A percentile compares a stretch with the other conserved stretches of the same genome.
Evolutionary conservation across 2,888 invertebrate species (phyloP).

Genomic region (Dysmachus trigonus): DNA sequence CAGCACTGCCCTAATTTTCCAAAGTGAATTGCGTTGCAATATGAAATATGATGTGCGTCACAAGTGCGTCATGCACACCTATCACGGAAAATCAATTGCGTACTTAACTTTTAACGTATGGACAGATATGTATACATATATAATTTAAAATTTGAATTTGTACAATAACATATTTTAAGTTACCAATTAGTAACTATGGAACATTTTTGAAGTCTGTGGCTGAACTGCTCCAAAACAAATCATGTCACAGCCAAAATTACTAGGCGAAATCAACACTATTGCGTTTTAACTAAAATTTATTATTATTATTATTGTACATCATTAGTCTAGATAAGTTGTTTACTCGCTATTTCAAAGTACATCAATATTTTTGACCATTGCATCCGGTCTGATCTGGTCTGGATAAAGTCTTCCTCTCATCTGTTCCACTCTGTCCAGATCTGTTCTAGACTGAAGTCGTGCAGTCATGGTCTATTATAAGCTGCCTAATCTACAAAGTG

Average conservation of each 20-base stretch:
- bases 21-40: background rate
- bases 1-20: no score
- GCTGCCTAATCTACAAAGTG: background rate
- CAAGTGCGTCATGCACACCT: background rate
- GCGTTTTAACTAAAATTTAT: no score
- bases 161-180: background rate
- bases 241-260: background rate
- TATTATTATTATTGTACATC: no score
- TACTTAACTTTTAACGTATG: no score
- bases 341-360: background rate
- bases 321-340: background rate
- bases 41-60: no score
- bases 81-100: background rate
- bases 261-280: background rate
- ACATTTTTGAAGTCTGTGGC: no score
- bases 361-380: background rate
- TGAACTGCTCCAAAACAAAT: background rate
- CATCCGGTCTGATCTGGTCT: background rate
- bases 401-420: background rate
- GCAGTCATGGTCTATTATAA: background rate
- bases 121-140: no score
- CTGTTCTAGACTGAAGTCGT: background rate
- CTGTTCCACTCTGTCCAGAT: background rate
- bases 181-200: no score
- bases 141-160: background rate